Base-by-base conservation (phyloP, 1,140 invertebrate species). In the Heterodera schachtii region DNA sequence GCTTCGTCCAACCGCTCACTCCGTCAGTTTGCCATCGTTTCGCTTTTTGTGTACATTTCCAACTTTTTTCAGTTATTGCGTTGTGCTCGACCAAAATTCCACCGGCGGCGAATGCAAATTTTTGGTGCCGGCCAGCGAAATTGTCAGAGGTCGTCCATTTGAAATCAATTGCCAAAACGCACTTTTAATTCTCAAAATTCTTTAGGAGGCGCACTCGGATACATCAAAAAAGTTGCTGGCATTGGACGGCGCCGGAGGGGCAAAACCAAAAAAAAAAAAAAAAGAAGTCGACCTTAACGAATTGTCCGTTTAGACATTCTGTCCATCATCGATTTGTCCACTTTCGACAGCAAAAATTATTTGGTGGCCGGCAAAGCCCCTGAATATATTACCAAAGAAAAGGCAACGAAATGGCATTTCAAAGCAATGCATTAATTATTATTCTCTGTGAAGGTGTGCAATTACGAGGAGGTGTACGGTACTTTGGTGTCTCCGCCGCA, bases 1-100 rank as follows among this genome's bases (percentile, higher is more conserved):
- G 96, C 46, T 97, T 97, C 89, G 94, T 98, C 79, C 94, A 97
- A 88, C 97, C 97, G 0, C 93, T 95, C 9, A 94, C 95, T 1
- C 94, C 95, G 19, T 94, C 94, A n/a, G 31, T 31, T 31, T 31
- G 31, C 31, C 31, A 31, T 31, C 31, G 31, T 31, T 31, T 31
- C 31, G 31, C 31, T 31, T 31, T 31, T 31, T 31, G 0, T 31
- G 31, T 31, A 31, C 31, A 31, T 31, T 31, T 31, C 31, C 31
- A 31, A 31, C 31, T 31, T 31, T 31, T 16, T 64, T 64, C 31
- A 78, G 64, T 43, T 78, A 82, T 98, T 85, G 97, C 90, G 91
- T 94, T 52, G 91, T 92, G 3, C 91, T 92, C 73, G 97, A 98
- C 91, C 91, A 92, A 41, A 94, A 94, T 0, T 92, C 93, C 52